Evolutionary conservation across 2,888 invertebrate species (phyloP).

Genomic region (Empis livida): DNA sequence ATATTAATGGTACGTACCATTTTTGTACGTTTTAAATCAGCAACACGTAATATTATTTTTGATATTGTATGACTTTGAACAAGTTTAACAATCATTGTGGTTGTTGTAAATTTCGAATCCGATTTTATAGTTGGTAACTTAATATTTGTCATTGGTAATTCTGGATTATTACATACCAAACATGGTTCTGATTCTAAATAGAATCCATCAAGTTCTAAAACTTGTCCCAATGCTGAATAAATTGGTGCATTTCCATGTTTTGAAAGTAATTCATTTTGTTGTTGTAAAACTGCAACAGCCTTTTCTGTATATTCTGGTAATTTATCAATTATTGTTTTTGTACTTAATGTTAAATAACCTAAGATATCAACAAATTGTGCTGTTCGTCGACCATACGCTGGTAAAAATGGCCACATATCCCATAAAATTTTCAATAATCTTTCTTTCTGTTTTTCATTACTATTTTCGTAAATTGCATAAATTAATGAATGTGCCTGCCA

Average conservation of each 20-base stretch:
- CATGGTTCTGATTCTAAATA: conserved; percentile 96
- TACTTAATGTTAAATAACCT: conserved; percentile 87
- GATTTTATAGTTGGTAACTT: conserved; percentile 88
- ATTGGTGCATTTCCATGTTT: conserved; percentile 90
- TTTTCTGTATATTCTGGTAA: conserved; percentile 67
- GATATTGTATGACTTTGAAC: conserved; percentile 92
- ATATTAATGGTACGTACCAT: conserved; percentile 95
- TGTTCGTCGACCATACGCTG: conserved; percentile 84
- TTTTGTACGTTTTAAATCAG: conserved; percentile 90
- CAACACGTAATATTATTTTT: conserved; percentile 82
- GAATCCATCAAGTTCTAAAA: conserved; percentile 90
- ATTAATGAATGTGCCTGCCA: conserved; percentile 91
- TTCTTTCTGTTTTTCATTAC: conserved; percentile 62
- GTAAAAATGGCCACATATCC: conserved; percentile 82
- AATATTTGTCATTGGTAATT: conserved; percentile 80
- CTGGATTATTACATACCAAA: conserved; percentile 94
- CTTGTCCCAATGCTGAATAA: conserved; percentile 84
- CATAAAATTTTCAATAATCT: conserved; percentile 70
- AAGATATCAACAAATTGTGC: conserved; percentile 94
- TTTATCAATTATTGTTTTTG: conserved; percentile 52
- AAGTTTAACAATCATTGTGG: conserved; percentile 93
- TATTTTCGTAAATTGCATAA: conserved; percentile 74
- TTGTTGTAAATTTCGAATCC: conserved; percentile 96
- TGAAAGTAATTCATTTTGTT: conserved; percentile 79
- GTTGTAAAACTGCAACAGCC: conserved; percentile 70